Percentiles rank a stretch among this genome's conserved stretches.
phyloP scores from a whole-genome alignment of 2,113 vertebrate genomes.

The Callipepla californica region DNA sequence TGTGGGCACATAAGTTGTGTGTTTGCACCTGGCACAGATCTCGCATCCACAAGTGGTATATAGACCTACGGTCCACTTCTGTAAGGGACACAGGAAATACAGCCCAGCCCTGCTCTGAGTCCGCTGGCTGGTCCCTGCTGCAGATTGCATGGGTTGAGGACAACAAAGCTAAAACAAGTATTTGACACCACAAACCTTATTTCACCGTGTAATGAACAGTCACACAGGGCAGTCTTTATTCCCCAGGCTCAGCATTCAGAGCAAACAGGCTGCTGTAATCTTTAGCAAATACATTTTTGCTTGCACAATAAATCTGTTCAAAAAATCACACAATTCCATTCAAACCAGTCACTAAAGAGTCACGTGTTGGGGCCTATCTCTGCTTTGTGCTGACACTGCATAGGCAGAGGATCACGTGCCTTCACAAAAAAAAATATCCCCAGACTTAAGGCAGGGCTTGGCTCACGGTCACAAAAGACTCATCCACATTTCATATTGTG shows the following conservation, averaged over 20 bases:
- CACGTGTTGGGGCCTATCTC: slow-evolving; percentile 54
- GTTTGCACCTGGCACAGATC: background rate
- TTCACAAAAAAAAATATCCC: slow-evolving; percentile 42
- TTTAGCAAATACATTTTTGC: slow-evolving; percentile 60
- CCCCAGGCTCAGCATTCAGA: slow-evolving; percentile 19
- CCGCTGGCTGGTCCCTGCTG: background rate
- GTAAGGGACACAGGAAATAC: background rate
- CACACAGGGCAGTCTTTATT: slow-evolving; percentile 13
- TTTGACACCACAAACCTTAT: slow-evolving; percentile 4
- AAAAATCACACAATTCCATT: slow-evolving; percentile 53
- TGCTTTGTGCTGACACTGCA: slow-evolving; percentile 44
- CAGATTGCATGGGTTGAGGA: background rate
- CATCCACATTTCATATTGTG: background rate
- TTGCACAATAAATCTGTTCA: slow-evolving; percentile 60
- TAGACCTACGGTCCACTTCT: background rate
- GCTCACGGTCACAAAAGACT: background rate
- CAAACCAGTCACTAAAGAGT: slow-evolving; percentile 19
- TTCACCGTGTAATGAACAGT: slow-evolving; percentile 2
- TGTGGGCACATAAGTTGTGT: background rate
- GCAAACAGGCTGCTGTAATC: slow-evolving; percentile 22
- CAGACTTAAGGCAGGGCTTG: slow-evolving; percentile 4
- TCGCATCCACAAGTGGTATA: rapidly evolving
- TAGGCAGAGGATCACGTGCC: background rate
- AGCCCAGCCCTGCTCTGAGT: background rate
- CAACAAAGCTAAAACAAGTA: background rate